Conservation (phyloP, 2,797 vertebrate species). For the Mycteria americana region DNA sequence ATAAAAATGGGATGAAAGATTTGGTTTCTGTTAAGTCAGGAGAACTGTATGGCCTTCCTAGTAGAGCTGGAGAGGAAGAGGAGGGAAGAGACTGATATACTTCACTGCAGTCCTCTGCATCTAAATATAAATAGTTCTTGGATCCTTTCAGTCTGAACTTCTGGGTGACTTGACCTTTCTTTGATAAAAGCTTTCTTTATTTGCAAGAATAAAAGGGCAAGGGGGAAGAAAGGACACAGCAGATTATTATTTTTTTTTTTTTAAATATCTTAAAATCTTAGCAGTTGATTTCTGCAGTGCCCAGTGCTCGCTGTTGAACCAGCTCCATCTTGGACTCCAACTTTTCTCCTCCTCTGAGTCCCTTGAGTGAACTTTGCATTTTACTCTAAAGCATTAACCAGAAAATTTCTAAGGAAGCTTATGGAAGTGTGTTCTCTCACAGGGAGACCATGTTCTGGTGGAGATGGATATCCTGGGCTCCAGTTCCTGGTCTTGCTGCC, state of each 20-base stretch:
- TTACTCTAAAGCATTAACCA: not conserved
- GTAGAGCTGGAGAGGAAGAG: not conserved
- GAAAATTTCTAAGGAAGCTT: not conserved
- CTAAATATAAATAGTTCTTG: not conserved
- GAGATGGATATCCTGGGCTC: not conserved
- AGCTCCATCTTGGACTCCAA: not conserved
- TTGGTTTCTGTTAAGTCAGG: not conserved
- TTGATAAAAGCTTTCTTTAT: constrained; percentile 45
- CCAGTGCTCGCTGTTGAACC: fast-evolving
- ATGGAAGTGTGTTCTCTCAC: not conserved
- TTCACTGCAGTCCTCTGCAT: not conserved
- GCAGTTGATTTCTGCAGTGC: not conserved
- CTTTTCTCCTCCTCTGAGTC: not conserved
- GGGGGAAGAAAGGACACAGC: not conserved
- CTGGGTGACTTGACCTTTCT: constrained; percentile 38
- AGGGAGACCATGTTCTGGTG: not conserved
- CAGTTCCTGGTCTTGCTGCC: not conserved
- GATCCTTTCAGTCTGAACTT: not conserved
- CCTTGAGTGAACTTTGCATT: not conserved
- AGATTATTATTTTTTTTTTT: not conserved
- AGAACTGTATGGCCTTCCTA: not conserved
- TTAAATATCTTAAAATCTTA: not conserved
- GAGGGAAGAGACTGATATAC: not conserved
- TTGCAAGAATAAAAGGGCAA: constrained; percentile 5
- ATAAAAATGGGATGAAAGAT: not conserved